phyloP scores from a whole-genome alignment of 2,797 vertebrate species.

The Molossus molossus region DNA sequence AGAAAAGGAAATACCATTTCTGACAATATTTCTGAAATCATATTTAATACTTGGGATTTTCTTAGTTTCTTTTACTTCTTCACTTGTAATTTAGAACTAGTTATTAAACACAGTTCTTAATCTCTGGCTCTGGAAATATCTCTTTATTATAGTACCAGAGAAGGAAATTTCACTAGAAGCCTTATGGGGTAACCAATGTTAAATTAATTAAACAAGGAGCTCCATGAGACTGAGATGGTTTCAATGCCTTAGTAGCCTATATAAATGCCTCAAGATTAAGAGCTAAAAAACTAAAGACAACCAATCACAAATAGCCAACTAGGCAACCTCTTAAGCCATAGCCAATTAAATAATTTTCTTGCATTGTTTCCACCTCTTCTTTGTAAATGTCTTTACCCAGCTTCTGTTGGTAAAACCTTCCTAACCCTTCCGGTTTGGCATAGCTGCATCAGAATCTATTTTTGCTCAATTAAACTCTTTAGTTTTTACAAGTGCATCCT shows the following conservation, averaged over 20 bases:
- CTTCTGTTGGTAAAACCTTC: not conserved
- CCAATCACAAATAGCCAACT: not conserved
- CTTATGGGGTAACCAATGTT: not conserved
- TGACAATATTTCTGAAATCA: not conserved
- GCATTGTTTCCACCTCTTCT: not conserved
- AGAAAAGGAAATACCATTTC: not conserved
- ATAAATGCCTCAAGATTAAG: not conserved
- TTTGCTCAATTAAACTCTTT: not conserved
- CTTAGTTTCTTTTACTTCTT: slow-evolving; percentile 14
- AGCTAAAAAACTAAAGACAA: not conserved
- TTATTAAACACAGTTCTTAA: slow-evolving; percentile 37
- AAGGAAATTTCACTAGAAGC: not conserved
- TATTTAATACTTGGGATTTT: not conserved
- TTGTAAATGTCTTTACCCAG: not conserved
- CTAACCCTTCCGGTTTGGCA: not conserved
- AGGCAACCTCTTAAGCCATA: not conserved
- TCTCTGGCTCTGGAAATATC: not conserved
- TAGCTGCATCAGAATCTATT: not conserved
- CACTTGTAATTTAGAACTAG: not conserved
- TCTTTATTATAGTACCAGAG: not conserved
- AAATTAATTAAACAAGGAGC: not conserved
- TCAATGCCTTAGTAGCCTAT: not conserved
- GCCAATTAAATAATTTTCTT: not conserved
- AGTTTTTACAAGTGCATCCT: not conserved
- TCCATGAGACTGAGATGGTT: not conserved